Base-by-base conservation (phyloP, 1,140 invertebrate genomes). In the Drosophila pseudoobscura region DNA sequence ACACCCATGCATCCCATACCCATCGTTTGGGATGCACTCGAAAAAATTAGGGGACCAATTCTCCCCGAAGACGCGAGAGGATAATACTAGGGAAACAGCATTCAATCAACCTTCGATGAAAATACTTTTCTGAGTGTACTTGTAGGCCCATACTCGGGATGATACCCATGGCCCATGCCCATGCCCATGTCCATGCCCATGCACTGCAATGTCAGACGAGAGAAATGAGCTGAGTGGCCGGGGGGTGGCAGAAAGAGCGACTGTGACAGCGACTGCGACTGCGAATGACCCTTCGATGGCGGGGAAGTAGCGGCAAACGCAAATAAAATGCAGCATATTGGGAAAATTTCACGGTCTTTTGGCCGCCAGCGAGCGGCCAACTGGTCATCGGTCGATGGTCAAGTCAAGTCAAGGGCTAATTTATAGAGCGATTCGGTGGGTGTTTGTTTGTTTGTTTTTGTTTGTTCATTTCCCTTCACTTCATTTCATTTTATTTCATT, bases 291-390 rank as follows among this genome's bases (percentile, higher is more conserved):
- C 51, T 53, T 13, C 35, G 35, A 13, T 39, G 35, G 35, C 35
- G 35, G 7, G 29, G 29, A 31, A 31, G 29, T 31, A 2, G 29
- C 29, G 29, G 29, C 63, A 45, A 66, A 68, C 66, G 66, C 66
- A 71, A 84, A 75, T 69, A 76, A 58, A 77, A 78, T 45, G 56
- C 58, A 82, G 83, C 83, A 78, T 88, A 88, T 88, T 88, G 83
- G 79, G 62, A 88, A 88, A 88, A 89, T 88, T 88, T 88, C 83
- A 88, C 83, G 83, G 63, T 88, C 72, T 76, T 88, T 83, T 88
- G 84, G 49, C 63, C 77, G 78, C 71, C 64, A 79, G 73, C 72
- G 39, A 69, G 55, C 54, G 58, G 52, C 58, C 73, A 77, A 50
- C 71, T 78, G 77, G 80, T 80, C 80, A 85, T 45, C 66, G 80